Evolutionary conservation across 2,797 vertebrate species (phyloP).

Genomic region (Cyclura pinguis): DNA sequence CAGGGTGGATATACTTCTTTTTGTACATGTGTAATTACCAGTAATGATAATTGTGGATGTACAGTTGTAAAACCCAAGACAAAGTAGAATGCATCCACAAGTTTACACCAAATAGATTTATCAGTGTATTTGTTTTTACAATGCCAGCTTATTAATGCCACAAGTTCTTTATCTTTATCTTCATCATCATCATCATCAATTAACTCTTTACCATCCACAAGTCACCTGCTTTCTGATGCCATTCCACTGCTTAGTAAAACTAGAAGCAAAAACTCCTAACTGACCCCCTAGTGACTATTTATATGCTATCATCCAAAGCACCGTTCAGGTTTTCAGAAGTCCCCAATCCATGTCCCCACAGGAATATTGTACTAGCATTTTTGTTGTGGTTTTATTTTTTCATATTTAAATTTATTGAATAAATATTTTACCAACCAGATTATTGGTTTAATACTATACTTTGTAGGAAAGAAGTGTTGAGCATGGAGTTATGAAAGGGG

Average conservation of each 20-base stretch:
- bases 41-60: neutral
- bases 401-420: conserved; percentile 53
- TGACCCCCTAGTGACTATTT: neutral
- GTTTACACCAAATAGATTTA: neutral
- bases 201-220: neutral
- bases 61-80: neutral
- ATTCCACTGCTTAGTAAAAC: neutral
- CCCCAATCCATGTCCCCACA: conserved; percentile 53
- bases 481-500: neutral
- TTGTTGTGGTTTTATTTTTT: conserved; percentile 49
- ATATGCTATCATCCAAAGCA: conserved; percentile 20
- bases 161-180: neutral
- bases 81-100: neutral
- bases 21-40: neutral
- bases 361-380: conserved; percentile 47
- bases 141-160: neutral
- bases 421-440: neutral
- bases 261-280: neutral
- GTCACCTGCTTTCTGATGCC: conserved; percentile 11
- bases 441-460: neutral
- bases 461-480: neutral
- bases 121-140: neutral
- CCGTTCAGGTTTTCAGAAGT: conserved; percentile 31
- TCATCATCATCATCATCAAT: neutral
- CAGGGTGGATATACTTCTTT: neutral